Base-by-base conservation (phyloP, 2,888 invertebrate genomes). In the Torymus tubicola region DNA sequence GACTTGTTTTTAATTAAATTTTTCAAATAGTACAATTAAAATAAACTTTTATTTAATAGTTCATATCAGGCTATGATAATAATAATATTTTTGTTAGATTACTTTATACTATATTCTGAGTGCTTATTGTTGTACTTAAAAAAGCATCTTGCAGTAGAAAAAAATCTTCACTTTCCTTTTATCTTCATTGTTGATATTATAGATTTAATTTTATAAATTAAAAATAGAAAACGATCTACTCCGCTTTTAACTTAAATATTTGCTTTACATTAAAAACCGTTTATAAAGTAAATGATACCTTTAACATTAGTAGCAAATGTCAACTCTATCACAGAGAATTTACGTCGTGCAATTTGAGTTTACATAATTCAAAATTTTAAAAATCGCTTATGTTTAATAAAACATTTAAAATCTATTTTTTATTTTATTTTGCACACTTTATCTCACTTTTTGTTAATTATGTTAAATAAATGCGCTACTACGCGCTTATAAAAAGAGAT, bases 201-300 rank as follows among this genome's bases (percentile, higher is more conserved):
- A 61, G 64, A 72, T 68, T 63, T 73, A 73, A 55, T 63, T 72
- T 31, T 67, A 70, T 75, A 61, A 69, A 80, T 77, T 63, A 71
- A 72, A 53, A 5, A 50, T 82, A 65, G 67, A 71, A 78, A 73
- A 77, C 42, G 57, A 69, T 77, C 21, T 64, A 42, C 70, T 82
- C 82, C 82, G 82, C 82, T 82, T 82, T 82, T 75, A 82, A 82
- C 82, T 82, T 77, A 76, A 77, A 79, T 81, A 71, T 64, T 82
- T 73, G 65, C 68, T 73, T 77, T 55, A 65, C 67, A 79, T 52
- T 78, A 81, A 73, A 73, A 77, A 72, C 31, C 13, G 31, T 14
- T 63, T 65, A 60, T 61, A 70, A 72, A 75, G 8, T 58, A 72
- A 80, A 76, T 55, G 1, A 73, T 24, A 65, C 16, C 65, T 60